Conservation (phyloP, 2,888 invertebrate genomes). For the Synanthedon formicaeformis region DNA sequence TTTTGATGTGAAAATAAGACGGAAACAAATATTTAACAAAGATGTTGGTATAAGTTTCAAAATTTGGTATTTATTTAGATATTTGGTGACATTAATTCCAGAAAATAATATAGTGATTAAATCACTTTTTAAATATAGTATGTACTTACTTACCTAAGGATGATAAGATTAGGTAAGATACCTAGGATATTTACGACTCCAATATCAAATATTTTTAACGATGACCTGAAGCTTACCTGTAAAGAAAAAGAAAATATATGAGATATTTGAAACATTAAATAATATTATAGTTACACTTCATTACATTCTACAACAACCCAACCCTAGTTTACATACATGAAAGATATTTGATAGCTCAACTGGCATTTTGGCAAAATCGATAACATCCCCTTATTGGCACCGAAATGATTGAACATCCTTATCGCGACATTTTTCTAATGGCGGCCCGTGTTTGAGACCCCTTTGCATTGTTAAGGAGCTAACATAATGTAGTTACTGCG, state of each 20-base stretch:
- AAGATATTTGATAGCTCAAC: slow-evolving; percentile 51
- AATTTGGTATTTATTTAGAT: no score
- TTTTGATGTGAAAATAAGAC: no score
- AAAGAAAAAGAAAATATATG: not conserved
- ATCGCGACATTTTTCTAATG: slow-evolving; percentile 71
- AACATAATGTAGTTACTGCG: no score
- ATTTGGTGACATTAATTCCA: no score
- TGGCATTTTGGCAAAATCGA: slow-evolving; percentile 68
- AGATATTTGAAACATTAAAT: not conserved
- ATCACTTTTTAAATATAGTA: not conserved
- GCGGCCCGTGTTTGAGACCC: slow-evolving; percentile 62
- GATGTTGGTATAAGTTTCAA: no score
- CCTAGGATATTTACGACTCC: not conserved
- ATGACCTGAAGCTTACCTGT: not conserved
- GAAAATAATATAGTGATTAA: not conserved
- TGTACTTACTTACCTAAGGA: not conserved
- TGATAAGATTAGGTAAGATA: slow-evolving; percentile 8
- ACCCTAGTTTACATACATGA: slow-evolving; percentile 27
- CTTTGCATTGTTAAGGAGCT: slow-evolving; percentile 46
- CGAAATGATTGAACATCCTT: slow-evolving; percentile 71
- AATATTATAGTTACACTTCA: not conserved
- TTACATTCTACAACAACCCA: not conserved
- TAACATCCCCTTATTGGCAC: slow-evolving; percentile 66
- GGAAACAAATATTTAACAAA: no score
- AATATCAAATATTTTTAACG: no score